These are phyloP conservation scores for Pycnomerus fuliginosus DNA, from an alignment of 2,888 invertebrate species.

Conservation along the genomic window DNA sequence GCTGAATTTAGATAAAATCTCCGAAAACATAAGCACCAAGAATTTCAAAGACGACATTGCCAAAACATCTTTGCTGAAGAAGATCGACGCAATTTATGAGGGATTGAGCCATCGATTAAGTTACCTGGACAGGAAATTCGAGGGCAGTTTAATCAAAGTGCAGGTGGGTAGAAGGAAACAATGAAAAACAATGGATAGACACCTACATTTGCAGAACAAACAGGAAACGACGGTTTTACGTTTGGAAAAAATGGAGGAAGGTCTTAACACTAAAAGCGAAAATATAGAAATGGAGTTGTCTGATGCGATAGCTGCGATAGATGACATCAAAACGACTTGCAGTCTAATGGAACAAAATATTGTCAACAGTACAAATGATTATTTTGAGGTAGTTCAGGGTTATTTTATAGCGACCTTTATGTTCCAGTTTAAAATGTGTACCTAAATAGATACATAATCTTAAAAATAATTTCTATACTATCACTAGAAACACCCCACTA, in stretches of 20 bases:
- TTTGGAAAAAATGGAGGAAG: constrained; percentile 48
- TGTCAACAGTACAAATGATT: constrained; percentile 36
- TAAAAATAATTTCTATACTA: not conserved
- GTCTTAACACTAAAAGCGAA: constrained; percentile 41
- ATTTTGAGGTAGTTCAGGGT: constrained; percentile 39
- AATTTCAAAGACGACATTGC: constrained; percentile 51
- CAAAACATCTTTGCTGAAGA: constrained; percentile 48
- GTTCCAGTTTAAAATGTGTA: too few relatives aligned
- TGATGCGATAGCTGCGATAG: constrained; percentile 45
- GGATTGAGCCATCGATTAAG: constrained; percentile 49
- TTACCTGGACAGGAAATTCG: constrained; percentile 49
- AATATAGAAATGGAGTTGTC: constrained; percentile 48
- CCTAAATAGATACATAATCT: too few relatives aligned
- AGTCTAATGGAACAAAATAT: constrained; percentile 38
- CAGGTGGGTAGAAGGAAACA: constrained; percentile 39
- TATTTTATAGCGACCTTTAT: too few relatives aligned
- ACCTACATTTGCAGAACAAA: constrained; percentile 35
- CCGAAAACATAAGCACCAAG: constrained; percentile 49
- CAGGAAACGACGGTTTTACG: constrained; percentile 38
- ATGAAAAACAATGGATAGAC: constrained; percentile 3
- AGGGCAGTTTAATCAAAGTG: constrained; percentile 45
- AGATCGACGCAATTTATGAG: constrained; percentile 52
- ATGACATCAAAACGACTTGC: constrained; percentile 44
- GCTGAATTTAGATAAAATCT: constrained; percentile 47
- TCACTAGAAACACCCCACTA: not conserved